A percentile compares a stretch with the other conserved stretches of the same genome.
Conservation (phyloP, 2,888 invertebrate genomes). For the Drosophila fulvimacula region DNA sequence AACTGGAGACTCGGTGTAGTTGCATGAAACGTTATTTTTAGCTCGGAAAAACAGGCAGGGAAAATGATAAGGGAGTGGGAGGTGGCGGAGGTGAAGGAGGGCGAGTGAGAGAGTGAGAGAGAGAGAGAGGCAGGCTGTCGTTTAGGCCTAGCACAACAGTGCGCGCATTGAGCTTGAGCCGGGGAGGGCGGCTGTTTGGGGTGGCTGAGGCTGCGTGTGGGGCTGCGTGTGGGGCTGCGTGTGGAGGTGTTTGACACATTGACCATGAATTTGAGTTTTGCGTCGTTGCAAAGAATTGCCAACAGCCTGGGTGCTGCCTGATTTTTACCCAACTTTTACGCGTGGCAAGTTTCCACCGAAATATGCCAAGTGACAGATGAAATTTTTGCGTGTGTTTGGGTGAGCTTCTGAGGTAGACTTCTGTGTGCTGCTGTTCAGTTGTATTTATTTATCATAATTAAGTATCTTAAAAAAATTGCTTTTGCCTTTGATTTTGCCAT, state of each 20-base stretch:
- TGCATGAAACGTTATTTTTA: conserved; percentile 52
- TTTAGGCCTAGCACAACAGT: conserved; percentile 73
- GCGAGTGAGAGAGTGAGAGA: neutral
- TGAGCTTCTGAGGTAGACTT: conserved; percentile 36
- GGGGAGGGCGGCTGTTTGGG: conserved; percentile 4
- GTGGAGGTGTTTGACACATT: conserved; percentile 69
- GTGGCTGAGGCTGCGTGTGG: neutral
- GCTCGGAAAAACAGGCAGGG: conserved; percentile 43
- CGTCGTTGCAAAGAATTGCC: conserved; percentile 11
- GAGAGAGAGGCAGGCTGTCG: conserved; percentile 6
- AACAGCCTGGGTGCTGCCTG: neutral
- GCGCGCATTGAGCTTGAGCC: conserved; percentile 53
- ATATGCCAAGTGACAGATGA: conserved; percentile 20
- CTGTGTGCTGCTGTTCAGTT: conserved; percentile 5
- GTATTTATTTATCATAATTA: conserved; percentile 60
- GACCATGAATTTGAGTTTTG: conserved; percentile 70
- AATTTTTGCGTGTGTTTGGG: neutral
- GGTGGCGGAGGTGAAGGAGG: too few relatives aligned
- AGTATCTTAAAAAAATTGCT: conserved; percentile 21
- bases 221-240: conserved; percentile 6
- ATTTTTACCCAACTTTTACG: neutral
- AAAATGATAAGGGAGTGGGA: conserved; percentile 3
- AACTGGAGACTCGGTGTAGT: conserved; percentile 22
- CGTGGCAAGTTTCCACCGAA: conserved; percentile 15
- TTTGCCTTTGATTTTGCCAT: conserved; percentile 8